These are phyloP conservation scores for Huso huso DNA, from an alignment of 2,797 vertebrate genomes.

Conservation along the genomic window DNA sequence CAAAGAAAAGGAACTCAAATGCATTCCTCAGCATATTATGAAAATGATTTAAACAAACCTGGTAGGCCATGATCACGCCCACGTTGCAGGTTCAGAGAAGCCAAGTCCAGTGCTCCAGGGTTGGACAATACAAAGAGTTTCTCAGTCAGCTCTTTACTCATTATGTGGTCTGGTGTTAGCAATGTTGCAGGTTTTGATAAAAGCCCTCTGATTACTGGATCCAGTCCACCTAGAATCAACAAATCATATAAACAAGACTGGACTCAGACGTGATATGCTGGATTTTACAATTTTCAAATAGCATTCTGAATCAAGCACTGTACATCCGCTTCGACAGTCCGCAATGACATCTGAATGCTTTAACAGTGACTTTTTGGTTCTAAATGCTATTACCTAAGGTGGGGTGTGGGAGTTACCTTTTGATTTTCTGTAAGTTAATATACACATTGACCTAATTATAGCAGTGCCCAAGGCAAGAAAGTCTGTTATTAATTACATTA, in stretches of 20 bases:
- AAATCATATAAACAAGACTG: not conserved
- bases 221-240: slow-evolving; percentile 71
- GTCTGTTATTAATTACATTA: no score
- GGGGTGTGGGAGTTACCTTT: no score
- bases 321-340: not conserved
- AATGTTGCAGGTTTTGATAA: slow-evolving; percentile 64
- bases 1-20: no score
- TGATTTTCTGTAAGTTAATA: no score
- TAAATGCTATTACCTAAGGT: no score
- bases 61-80: slow-evolving; percentile 89
- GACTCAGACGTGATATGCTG: not conserved
- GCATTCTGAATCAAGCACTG: no score
- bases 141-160: slow-evolving; percentile 78
- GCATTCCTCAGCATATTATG: no score
- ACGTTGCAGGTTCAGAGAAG: slow-evolving; percentile 84
- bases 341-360: no score
- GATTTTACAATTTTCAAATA: not conserved
- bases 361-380: no score
- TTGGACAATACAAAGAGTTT: slow-evolving; percentile 65
- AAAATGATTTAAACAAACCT: slow-evolving; percentile 49
- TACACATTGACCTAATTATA: no score
- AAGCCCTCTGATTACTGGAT: slow-evolving; percentile 76
- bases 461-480: no score
- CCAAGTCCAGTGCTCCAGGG: slow-evolving; percentile 70
- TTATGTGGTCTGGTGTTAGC: slow-evolving; percentile 52